Conservation (phyloP, 1,140 invertebrate genomes). For the Tachypleus tridentatus region DNA sequence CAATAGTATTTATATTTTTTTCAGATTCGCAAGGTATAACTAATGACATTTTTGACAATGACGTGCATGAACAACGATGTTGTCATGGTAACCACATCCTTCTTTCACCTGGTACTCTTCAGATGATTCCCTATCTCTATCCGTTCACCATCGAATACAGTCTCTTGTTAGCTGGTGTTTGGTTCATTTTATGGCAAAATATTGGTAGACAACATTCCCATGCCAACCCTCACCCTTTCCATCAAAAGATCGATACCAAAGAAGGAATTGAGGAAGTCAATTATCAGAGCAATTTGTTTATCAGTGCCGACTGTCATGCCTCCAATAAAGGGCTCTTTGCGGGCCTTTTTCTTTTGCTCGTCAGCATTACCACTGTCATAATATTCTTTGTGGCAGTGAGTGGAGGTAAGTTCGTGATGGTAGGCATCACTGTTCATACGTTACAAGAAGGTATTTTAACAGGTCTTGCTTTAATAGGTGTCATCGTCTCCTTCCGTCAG, state of each 20-base stretch:
- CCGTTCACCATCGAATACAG: conserved; percentile 61
- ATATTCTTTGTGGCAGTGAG: conserved; percentile 52
- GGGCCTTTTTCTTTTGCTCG: conserved; percentile 45
- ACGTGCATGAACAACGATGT: too few relatives aligned
- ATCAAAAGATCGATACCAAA: conserved; percentile 17
- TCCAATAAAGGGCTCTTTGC: conserved; percentile 55
- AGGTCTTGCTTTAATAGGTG: conserved; percentile 39
- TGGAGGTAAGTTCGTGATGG: conserved; percentile 32
- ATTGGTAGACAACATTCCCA: conserved; percentile 44
- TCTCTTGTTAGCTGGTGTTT: conserved; percentile 56
- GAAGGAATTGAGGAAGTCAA: conserved; percentile 17
- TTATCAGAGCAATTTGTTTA: conserved; percentile 42
- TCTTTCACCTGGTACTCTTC: too few relatives aligned
- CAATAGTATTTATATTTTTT: too few relatives aligned
- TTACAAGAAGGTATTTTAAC: conserved; percentile 35
- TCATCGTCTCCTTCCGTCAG: conserved; percentile 37
- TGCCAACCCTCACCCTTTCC: conserved; percentile 20
- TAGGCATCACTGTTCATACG: conserved; percentile 25
- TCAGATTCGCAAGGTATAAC: too few relatives aligned
- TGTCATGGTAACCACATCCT: too few relatives aligned
- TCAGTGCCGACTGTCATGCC: conserved; percentile 57
- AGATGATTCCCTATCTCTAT: conserved; percentile 43
- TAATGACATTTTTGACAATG: too few relatives aligned
- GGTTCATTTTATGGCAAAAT: conserved; percentile 57
- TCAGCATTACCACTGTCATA: conserved; percentile 44